Evolutionary conservation across 2,888 invertebrate genomes (phyloP), one percentile per base, ranked within the genome.

Genomic region (Agriopis leucophaearia): DNA sequence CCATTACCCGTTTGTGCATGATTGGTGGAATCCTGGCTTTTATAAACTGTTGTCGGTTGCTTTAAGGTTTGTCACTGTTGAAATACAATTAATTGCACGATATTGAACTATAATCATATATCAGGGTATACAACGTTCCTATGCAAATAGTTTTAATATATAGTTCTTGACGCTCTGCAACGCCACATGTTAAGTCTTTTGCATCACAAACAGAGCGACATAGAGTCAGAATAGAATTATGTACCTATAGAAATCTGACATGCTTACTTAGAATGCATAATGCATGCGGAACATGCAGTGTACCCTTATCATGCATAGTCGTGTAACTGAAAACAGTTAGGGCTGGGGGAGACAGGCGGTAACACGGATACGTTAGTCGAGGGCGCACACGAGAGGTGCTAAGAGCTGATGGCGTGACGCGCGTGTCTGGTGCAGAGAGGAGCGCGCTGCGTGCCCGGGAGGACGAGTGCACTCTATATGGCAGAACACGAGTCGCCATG

Each of bases 371-470:
- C 44, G 16, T 16, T 44, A 50, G 55, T 35, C 40, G 69, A 57
- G 55, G 67, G 66, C 61, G 73, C 77, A 74, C 74, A 72, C 70
- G 79, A 81, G 74, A 79, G 76, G 79, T 79, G 83, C 40, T 27
- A 45, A 8, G 27, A 51, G 68, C 80, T 84, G 85, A 84, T 81
- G 83, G 83, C 80, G 82, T 87, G 83, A 73, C 81, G 80, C 83
- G 81, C 88, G 83, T 88, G 79, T 89, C 87, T 88, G 87, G 88
- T 89, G 86, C 89, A 89, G 90, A 87, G 78, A 83, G 88, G 82
- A 82, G 88, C 76, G 73, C 78, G 73, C 80, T 72, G 83, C 80
- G 81, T 81, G 76, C 80, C 42, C 52, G 78, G 78, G 74, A 78
- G 78, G 75, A 76, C 81, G 80, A 76, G 76, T 80, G 81, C 79